These are phyloP conservation scores for Anodontia alba DNA, from an alignment of 2,888 invertebrate genomes.

Conservation along the genomic window DNA sequence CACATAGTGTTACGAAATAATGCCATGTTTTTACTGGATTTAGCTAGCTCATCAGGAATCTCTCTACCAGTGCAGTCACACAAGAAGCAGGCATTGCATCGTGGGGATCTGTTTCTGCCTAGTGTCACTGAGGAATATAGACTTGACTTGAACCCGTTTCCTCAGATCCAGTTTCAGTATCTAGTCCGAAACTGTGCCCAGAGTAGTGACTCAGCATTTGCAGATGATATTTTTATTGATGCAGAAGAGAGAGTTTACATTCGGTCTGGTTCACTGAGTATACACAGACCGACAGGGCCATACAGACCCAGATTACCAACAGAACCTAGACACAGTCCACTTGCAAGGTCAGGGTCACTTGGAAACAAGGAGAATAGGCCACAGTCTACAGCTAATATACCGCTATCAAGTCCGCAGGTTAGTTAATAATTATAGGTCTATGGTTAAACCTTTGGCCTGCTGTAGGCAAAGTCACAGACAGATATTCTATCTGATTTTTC, in stretches of 20 bases:
- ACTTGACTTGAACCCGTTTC: slow-evolving; percentile 79
- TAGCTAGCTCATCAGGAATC: slow-evolving; percentile 91
- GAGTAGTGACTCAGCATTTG: slow-evolving; percentile 82
- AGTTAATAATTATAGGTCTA: slow-evolving; percentile 34
- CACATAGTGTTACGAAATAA: slow-evolving; percentile 95
- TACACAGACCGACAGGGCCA: slow-evolving; percentile 58
- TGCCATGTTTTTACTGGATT: slow-evolving; percentile 95
- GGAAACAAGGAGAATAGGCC: slow-evolving; percentile 76
- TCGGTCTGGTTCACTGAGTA: slow-evolving; percentile 79
- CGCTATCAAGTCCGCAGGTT: slow-evolving; percentile 75
- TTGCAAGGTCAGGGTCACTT: slow-evolving; percentile 80
- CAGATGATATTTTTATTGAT: slow-evolving; percentile 82
- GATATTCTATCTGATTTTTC: no score
- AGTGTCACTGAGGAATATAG: slow-evolving; percentile 81
- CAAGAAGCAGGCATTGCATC: slow-evolving; percentile 62
- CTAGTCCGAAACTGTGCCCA: slow-evolving; percentile 78
- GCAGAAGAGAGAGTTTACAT: slow-evolving; percentile 80
- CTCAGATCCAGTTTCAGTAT: slow-evolving; percentile 81
- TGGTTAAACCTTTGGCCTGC: no score
- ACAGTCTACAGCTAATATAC: slow-evolving; percentile 69
- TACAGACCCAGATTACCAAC: slow-evolving; percentile 79
- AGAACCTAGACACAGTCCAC: slow-evolving; percentile 79
- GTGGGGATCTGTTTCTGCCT: slow-evolving; percentile 77
- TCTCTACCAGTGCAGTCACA: slow-evolving; percentile 78
- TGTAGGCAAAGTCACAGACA: no score